These are phyloP conservation scores for Proterorhinus semilunaris DNA, from an alignment of 2,113 vertebrate species.

Conservation along the genomic window DNA sequence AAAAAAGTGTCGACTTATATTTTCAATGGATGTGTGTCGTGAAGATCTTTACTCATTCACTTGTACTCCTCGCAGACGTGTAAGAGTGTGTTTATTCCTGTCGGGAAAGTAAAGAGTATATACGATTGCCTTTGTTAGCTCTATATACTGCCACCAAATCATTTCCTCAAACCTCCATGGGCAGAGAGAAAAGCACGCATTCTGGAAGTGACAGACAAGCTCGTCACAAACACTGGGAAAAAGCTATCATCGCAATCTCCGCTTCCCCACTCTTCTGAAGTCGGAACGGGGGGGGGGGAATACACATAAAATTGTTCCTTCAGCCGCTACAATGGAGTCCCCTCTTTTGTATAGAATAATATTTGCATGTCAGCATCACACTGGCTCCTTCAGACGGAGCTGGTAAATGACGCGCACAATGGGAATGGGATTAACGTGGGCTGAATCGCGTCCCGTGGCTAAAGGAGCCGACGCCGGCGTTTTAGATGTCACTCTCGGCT, in stretches of 20 bases:
- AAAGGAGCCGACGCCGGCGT: neutral
- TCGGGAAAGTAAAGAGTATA: neutral
- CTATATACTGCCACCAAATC: constrained; percentile 9
- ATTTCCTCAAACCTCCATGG: constrained; percentile 15
- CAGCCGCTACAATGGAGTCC: neutral
- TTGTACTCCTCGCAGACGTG: neutral
- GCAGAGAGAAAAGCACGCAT: constrained; percentile 24
- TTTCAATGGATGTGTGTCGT: no score
- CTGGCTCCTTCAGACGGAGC: neutral
- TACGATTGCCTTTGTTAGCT: constrained; percentile 6
- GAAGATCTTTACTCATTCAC: no score
- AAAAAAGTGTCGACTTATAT: no score
- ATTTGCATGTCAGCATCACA: constrained; percentile 1
- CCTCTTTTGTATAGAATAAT: constrained; percentile 5
- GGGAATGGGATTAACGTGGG: constrained; percentile 4
- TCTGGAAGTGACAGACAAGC: constrained; percentile 35
- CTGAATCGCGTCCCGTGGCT: neutral
- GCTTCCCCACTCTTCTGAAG: constrained; percentile 20
- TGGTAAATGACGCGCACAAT: neutral
- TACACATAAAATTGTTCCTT: constrained; percentile 7
- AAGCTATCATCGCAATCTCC: constrained; percentile 23
- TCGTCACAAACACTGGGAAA: constrained; percentile 34
- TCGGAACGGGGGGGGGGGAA: neutral
- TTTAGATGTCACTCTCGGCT: constrained; percentile 18
- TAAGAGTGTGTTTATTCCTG: neutral